Evolutionary conservation across 2,113 vertebrate genomes (phyloP).

Genomic region (Numenius arquata): DNA sequence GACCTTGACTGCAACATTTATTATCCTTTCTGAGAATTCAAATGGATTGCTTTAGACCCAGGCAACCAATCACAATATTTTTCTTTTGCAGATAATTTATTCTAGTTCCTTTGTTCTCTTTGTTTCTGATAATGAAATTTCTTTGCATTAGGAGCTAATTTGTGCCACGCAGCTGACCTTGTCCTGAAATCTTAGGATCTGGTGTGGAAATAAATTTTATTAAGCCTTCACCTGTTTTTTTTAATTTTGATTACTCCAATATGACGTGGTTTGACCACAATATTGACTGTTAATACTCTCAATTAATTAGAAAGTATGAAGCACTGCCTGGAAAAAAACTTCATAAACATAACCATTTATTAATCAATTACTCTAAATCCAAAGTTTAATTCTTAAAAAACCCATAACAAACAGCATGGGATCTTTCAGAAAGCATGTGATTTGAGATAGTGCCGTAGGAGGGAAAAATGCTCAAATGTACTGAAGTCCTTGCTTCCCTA

Average conservation of each 20-base stretch:
- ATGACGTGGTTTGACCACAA: neutral
- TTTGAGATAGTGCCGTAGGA: neutral
- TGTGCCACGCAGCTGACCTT: neutral
- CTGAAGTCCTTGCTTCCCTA: neutral
- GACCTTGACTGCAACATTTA: neutral
- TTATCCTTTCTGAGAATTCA: neutral
- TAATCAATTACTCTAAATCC: neutral
- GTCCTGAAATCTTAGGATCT: neutral
- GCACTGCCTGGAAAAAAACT: neutral
- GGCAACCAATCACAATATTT: neutral
- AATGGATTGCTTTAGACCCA: neutral
- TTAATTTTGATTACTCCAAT: neutral
- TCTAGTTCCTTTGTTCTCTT: neutral
- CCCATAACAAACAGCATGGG: neutral
- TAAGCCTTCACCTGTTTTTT: neutral
- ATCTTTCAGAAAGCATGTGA: neutral
- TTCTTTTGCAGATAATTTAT: neutral
- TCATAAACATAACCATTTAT: neutral
- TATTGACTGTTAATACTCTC: neutral
- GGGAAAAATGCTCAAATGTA: neutral
- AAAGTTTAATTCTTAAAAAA: neutral
- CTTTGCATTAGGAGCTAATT: neutral
- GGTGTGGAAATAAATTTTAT: neutral
- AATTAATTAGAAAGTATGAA: neutral
- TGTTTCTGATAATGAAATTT: neutral